Evolutionary conservation across 2,113 vertebrate genomes (phyloP), one percentile per base, ranked within the genome.

Genomic region (Megaceryle maxima): DNA sequence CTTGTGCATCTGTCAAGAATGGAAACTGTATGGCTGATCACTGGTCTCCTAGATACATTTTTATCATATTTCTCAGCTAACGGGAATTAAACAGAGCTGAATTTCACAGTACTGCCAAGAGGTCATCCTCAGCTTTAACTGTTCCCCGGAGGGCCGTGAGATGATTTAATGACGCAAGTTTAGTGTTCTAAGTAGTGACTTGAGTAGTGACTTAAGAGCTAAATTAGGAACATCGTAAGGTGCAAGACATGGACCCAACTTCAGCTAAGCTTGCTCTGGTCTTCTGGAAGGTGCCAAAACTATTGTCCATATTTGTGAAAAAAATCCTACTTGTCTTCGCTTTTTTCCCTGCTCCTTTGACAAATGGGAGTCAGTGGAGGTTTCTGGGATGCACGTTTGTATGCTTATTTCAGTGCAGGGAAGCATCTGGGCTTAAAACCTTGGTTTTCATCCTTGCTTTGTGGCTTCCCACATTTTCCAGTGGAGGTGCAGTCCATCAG

Each of bases 161-260:
- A 81, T 92, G 85, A 91, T 95, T 97, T 92, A 94, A 87, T 94
- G 73, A 76, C 81, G 87, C 39, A 59, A 77, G 76, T 86, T 96
- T 55, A 64, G 69, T 70, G 43, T 73, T 90, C 78, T 70, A 55
- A 91, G 75, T 62, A 94, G 43, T 39, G 66, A 62, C 62, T 84
- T 56, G 33, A 88, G 22, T 51, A 84, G 60, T 70, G 69, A 88
- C 56, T 94, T 93, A n/a, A 92, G 46, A 93, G 75, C 79, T 90
- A 88, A 88, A 85, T 87, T 79, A 55, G 59, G 67, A 92, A 78
- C 57, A 56, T 53, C 67, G 46, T 33, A 94, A 93, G 43, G 69
- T 48, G 70, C 19, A 62, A 53, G 74, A 79, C 57, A 68, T 13
- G 1, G 9, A 88, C 78, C 37, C 35, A 81, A 20, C 35, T 51